Conservation (phyloP, 1,140 invertebrate genomes). For the Papilio glaucus region DNA sequence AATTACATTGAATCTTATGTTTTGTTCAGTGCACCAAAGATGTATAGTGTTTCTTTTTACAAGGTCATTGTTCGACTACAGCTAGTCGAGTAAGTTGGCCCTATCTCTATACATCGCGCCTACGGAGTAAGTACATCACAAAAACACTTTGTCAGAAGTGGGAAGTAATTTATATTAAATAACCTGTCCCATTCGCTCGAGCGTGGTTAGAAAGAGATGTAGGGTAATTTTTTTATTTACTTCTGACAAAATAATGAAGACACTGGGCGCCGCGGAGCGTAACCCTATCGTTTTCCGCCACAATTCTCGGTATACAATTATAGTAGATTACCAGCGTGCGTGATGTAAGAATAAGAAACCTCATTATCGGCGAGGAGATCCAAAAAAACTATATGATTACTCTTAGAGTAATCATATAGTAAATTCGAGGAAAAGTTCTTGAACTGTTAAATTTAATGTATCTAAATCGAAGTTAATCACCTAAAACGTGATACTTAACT, state of each 20-base stretch:
- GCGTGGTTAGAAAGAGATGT: slow-evolving; percentile 20
- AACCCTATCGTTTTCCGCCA: slow-evolving; percentile 36
- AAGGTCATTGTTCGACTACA: slow-evolving; percentile 18
- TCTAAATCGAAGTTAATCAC: slow-evolving; percentile 16
- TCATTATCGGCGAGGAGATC: not conserved
- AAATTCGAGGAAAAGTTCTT: slow-evolving; percentile 27
- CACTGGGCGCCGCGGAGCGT: slow-evolving; percentile 26
- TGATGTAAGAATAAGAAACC: slow-evolving; percentile 29
- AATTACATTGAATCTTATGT: not conserved
- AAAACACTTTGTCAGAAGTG: slow-evolving; percentile 28
- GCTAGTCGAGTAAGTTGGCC: not conserved
- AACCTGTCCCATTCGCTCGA: slow-evolving; percentile 20
- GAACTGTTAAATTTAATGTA: slow-evolving; percentile 1
- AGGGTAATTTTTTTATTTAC: slow-evolving; percentile 18
- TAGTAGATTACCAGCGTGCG: slow-evolving; percentile 29
- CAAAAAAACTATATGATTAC: slow-evolving; percentile 31
- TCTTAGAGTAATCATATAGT: no score
- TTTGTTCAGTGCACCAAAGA: not conserved
- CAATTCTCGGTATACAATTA: slow-evolving; percentile 36
- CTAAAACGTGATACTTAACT: not conserved
- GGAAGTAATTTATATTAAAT: slow-evolving; percentile 34
- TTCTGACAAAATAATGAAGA: slow-evolving; percentile 31
- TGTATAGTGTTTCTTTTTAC: not conserved
- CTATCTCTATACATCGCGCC: slow-evolving; percentile 26
- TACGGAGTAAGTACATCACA: slow-evolving; percentile 23